Conservation (phyloP, 2,113 vertebrate genomes). For the Urocolius indicus region DNA sequence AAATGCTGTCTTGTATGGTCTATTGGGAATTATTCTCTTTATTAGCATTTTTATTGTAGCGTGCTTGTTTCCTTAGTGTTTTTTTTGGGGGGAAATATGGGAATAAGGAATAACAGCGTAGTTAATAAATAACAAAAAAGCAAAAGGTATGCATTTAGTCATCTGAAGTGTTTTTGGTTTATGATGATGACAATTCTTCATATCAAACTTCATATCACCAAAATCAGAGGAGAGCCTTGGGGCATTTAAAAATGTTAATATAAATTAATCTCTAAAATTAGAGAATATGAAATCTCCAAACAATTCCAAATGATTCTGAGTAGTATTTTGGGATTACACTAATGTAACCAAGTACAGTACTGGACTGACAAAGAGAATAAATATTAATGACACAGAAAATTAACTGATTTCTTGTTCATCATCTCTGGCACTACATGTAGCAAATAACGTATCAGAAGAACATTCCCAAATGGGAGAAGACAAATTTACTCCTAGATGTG, state of each 20-base stretch:
- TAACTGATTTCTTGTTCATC: background rate
- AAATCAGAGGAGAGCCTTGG: background rate
- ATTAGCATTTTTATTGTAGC: constrained; percentile 52
- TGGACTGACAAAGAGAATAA: background rate
- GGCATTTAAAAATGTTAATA: background rate
- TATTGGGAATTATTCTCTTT: constrained; percentile 50
- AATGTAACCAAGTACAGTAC: background rate
- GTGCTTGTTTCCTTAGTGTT: constrained; percentile 29
- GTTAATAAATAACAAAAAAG: constrained; percentile 5
- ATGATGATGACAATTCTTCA: background rate
- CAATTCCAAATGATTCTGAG: background rate
- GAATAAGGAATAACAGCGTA: background rate
- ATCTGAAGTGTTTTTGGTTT: background rate
- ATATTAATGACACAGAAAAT: background rate
- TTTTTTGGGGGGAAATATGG: fast-evolving
- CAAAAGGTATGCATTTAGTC: background rate
- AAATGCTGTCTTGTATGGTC: constrained; percentile 56
- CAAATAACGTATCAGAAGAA: background rate
- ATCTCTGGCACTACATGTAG: background rate
- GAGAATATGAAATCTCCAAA: background rate
- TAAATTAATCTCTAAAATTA: background rate
- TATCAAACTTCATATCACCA: background rate
- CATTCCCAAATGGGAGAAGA: background rate
- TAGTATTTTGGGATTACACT: background rate
- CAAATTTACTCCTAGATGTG: background rate